Evolutionary conservation across 2,797 vertebrate species (phyloP), one percentile per base, ranked within the genome.

Genomic region (Neoniphon sammara): DNA sequence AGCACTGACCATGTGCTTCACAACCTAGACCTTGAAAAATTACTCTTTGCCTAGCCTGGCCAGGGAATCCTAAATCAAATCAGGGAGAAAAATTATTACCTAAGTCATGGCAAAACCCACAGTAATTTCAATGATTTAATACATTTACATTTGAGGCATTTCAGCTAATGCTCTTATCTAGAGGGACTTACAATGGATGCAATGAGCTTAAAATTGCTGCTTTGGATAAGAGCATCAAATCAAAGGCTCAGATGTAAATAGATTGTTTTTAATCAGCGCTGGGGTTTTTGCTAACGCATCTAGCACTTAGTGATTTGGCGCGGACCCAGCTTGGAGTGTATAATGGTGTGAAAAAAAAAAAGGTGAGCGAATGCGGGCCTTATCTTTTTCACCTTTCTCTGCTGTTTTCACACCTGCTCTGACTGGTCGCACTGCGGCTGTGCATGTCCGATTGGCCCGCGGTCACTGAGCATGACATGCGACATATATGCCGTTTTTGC

Each of bases 161-260:
- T 66, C n/a, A 73, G 75, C 63, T 75, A 83, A 86, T 86, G 85
- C 85, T 84, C 81, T 85, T 86, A 87, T 85, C 78, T 85, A 49
- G 50, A 53, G 55, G 70, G 71, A 84, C 49, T 82, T 79, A 79
- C 59, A 76, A 63, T 60, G 63, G 50, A 59, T 72, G 53, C 36
- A 80, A 77, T 25, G 66, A 77, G 79, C 85, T 85, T 77, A 80
- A 74, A 80, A 36, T 7, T 2, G 23, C 44, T 70, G 20, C 53
- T 75, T 85, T 60, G 62, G 65, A 27, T 55, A 80, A 75, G 58
- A 70, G 31, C 66, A 73, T 56, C 54, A 39, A 63, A 76, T 69
- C 53, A 78, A 64, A 70, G 27, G 55, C 31, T 47, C 31, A 0
- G 7, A 72, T 77, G 36, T 73, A 64, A 81, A 81, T 57, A 64